Evolutionary conservation across 2,797 vertebrate species (phyloP).

Genomic region (Myiotriccus ornatus): DNA sequence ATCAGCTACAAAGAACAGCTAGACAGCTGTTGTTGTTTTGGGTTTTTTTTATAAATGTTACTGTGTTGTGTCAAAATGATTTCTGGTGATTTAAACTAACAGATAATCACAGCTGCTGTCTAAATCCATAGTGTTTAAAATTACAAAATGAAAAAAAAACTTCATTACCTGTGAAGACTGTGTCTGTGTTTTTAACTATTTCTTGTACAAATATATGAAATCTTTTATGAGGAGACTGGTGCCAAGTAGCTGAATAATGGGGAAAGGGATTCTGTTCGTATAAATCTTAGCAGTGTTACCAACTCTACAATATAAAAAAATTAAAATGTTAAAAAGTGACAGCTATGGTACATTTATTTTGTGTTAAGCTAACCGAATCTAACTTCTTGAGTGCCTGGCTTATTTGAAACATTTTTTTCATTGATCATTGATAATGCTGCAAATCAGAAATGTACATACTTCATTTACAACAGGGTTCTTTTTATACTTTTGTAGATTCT

Average conservation of each 20-base stretch:
- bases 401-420: conserved; percentile 91
- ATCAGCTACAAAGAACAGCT: conserved; percentile 93
- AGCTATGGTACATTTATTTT: conserved; percentile 98
- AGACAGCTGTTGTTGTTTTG: conserved; percentile 85
- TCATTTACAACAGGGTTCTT: conserved; percentile 98
- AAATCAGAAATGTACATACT: conserved; percentile 98
- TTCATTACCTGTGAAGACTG: conserved; percentile 99
- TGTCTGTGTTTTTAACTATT: conserved; percentile 99
- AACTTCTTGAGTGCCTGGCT: conserved; percentile 97
- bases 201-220: conserved; percentile 99
- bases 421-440: conserved; percentile 98
- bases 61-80: conserved; percentile 99
- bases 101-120: conserved; percentile 99
- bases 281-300: conserved; percentile 99
- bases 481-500: conserved; percentile 98
- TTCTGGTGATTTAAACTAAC: conserved; percentile 99
- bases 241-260: conserved; percentile 96
- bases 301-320: conserved; percentile 95
- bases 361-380: conserved; percentile 96
- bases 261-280: conserved; percentile 97
- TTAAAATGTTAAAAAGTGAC: conserved; percentile 99
- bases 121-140: conserved; percentile 99
- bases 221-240: conserved; percentile 99
- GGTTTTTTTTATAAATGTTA: conserved; percentile 88
- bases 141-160: conserved; percentile 95